Conservation (phyloP, 1,140 invertebrate genomes). For the Gryllus bimaculatus region DNA sequence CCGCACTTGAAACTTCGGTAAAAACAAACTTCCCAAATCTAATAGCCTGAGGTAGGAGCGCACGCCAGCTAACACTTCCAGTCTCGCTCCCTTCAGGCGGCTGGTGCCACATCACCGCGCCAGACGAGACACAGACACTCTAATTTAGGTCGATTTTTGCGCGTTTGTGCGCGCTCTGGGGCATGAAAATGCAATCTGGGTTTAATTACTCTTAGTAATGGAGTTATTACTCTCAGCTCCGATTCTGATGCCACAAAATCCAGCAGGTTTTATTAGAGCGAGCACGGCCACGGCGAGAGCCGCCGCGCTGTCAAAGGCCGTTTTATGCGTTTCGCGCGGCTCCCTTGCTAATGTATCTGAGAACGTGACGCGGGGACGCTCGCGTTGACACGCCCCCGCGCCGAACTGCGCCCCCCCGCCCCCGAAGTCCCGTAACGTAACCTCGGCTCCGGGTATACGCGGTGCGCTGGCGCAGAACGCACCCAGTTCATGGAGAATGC, state of each 20-base stretch:
- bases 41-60: no score
- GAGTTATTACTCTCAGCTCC: neutral
- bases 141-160: constrained; percentile 5
- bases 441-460: no score
- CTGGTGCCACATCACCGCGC: neutral
- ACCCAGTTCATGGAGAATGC: no score
- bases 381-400: no score
- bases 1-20: no score
- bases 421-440: no score
- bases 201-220: constrained; percentile 2
- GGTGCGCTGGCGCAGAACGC: no score
- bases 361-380: no score
- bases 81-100: neutral
- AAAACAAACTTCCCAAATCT: no score
- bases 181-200: constrained; percentile 3
- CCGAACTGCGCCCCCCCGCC: no score
- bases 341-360: no score
- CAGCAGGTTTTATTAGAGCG: neutral
- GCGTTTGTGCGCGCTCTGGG: neutral
- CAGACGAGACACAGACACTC: neutral
- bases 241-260: neutral
- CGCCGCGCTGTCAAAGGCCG: neutral
- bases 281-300: neutral
- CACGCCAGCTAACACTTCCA: no score
- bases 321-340: neutral